Evolutionary conservation across 2,113 vertebrate genomes (phyloP), one percentile per base, ranked within the genome.

Genomic region (Chaetura pelagica): DNA sequence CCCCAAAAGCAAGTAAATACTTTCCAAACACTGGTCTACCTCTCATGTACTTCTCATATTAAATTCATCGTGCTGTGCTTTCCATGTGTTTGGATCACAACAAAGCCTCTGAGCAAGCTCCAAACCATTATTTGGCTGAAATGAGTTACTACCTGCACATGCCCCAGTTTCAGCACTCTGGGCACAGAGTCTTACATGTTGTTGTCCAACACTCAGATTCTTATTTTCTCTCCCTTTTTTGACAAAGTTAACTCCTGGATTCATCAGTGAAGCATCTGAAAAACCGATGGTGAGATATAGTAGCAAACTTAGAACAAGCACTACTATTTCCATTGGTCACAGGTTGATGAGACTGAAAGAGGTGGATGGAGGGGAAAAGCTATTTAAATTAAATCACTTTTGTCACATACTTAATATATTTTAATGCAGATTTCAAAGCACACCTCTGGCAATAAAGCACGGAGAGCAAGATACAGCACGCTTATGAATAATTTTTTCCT

Each of bases 71-170:
- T 16, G 18, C 54, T 61, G 38, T 57, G 17, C 15, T 90, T 73
- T 87, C 66, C 61, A 52, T 2, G 2, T 26, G 12, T 7, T 55
- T 2, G 0, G 46, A 66, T 10, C 23, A 29, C 3, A 4, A 34
- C 5, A 51, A 82, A 71, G 38, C 9, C 29, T 79, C 83, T 51
- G 34, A 75, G 79, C 16, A 55, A 71, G 18, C 32, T 74, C n/a
- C 8, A 64, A 74, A 38, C 2, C 6, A 61, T 71, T 20, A 52
- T 35, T 30, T 58, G n/a, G n/a, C 52, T 79, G 52, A 90, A 90
- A 51, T 19, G 0, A 90, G 42, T n/a, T 51, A n/a, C 16, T 26
- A 51, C 34, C 52, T 75, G 54, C n/a, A 59, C 27, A 63, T 40
- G 42, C 12, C 30, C 18, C 59, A 12, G 14, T 49, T 71, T 71